A percentile compares a stretch with the other conserved stretches of the same genome.
Evolutionary conservation across 2,797 vertebrate genomes (phyloP).

Genomic region (Florisuga fusca): DNA sequence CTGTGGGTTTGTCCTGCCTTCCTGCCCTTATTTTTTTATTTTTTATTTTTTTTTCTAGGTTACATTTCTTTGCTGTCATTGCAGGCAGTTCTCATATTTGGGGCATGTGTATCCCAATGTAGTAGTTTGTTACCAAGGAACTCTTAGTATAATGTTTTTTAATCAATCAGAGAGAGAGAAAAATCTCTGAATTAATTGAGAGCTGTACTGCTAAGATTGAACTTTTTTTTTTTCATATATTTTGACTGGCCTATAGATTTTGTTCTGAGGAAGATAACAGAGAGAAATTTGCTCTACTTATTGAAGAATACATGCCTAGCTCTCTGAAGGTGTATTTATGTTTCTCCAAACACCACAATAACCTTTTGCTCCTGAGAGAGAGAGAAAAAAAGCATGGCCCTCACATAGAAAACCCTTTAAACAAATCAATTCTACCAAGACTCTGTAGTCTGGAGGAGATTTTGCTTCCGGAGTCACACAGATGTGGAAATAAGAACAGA

Average conservation of each 20-base stretch:
- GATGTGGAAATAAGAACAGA: not conserved
- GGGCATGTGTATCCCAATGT: fast-evolving
- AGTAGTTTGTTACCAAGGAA: not conserved
- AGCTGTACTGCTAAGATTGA: not conserved
- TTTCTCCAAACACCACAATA: not conserved
- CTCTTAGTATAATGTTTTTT: not conserved
- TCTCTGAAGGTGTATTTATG: not conserved
- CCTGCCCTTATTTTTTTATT: too few species aligned
- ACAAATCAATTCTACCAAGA: not conserved
- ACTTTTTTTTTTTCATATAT: not conserved
- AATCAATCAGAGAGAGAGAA: not conserved
- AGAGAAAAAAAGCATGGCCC: fast-evolving
- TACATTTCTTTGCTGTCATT: not conserved
- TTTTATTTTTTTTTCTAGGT: not conserved
- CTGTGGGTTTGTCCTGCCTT: not conserved
- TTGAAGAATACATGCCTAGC: not conserved
- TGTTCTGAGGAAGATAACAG: not conserved
- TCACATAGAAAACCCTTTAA: not conserved
- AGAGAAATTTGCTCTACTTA: not conserved
- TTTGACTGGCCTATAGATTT: not conserved
- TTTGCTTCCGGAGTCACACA: not conserved
- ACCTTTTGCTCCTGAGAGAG: not conserved
- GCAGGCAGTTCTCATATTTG: not conserved
- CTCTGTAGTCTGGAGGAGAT: not conserved
- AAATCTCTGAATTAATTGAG: fast-evolving